phyloP scores from a whole-genome alignment of 2,113 vertebrate species.

The Tylochromis polylepis region DNA sequence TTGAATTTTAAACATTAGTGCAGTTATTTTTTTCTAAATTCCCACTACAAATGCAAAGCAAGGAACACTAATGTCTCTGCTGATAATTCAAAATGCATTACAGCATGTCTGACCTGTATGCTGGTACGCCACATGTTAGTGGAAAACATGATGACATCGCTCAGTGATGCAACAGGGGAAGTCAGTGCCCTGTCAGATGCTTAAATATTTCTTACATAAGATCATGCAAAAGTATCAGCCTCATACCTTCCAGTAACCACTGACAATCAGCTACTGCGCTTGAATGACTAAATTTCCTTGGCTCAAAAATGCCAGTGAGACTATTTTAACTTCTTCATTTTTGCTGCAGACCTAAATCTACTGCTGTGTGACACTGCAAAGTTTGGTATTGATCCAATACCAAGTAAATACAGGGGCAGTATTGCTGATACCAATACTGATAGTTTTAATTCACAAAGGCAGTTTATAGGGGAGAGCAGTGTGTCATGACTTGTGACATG shows the following conservation, averaged over 20 bases:
- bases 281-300: not conserved
- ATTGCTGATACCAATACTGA: not conserved
- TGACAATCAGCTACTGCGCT: not conserved
- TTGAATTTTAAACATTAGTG: not conserved
- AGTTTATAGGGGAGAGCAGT: not conserved
- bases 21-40: accelerated
- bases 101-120: not conserved
- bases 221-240: not conserved
- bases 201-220: not conserved
- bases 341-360: not conserved
- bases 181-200: not conserved
- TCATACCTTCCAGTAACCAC: not conserved
- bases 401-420: not conserved
- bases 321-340: not conserved
- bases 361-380: not conserved
- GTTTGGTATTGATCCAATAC: not conserved
- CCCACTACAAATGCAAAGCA: not conserved
- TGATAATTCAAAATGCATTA: not conserved
- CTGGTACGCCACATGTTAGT: not conserved
- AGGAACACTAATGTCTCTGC: not conserved
- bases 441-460: not conserved
- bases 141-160: conserved; percentile 26
- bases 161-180: not conserved
- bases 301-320: not conserved
- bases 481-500: not conserved